Percentiles rank a stretch among this genome's conserved stretches.
phyloP scores from a whole-genome alignment of 1,140 invertebrate species.

The Cydia splendana region DNA sequence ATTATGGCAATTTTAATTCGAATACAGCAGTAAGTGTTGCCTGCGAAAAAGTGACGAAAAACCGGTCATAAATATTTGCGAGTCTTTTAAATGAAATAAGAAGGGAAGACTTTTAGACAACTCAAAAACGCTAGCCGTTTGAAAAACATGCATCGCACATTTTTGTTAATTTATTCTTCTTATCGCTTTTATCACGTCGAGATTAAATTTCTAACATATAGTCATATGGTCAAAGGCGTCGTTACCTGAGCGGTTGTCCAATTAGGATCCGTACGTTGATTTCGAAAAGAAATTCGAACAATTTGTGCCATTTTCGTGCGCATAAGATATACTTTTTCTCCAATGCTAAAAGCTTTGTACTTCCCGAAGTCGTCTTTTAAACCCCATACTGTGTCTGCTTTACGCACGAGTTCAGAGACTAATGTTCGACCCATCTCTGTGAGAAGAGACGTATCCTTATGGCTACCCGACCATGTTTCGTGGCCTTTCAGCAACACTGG shows the following conservation, averaged over 20 bases:
- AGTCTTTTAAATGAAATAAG: no score
- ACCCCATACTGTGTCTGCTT: not conserved
- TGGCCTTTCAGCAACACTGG: not conserved
- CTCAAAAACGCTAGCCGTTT: no score
- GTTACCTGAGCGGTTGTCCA: not conserved
- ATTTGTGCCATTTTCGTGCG: conserved; percentile 1
- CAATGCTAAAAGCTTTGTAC: not conserved
- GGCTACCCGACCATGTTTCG: not conserved
- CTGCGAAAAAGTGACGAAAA: no score
- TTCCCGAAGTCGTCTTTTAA: not conserved
- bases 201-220: not conserved
- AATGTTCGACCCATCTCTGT: not conserved
- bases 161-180: no score
- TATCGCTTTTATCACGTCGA: no score
- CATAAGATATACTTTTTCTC: not conserved
- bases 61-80: no score
- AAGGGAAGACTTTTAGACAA: no score
- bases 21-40: no score
- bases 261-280: not conserved
- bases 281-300: not conserved
- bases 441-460: not conserved
- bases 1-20: no score
- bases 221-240: no score
- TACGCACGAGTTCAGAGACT: not conserved
- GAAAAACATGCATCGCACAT: no score